phyloP scores from a whole-genome alignment of 2,888 invertebrate species.

The Trachelus troglodyta region DNA sequence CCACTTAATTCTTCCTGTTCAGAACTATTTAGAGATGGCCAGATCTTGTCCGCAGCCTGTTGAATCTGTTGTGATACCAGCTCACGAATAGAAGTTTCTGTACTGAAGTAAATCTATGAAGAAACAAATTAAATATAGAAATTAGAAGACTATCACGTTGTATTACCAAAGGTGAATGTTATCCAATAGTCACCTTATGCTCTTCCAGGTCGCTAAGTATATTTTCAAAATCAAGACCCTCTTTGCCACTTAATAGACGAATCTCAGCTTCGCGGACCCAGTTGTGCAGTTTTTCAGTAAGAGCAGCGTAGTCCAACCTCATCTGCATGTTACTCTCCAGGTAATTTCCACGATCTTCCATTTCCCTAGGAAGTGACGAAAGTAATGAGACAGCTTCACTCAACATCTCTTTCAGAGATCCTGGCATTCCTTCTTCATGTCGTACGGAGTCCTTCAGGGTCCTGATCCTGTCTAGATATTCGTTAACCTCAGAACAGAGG shows the following conservation, averaged over 20 bases:
- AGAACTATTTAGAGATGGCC: constrained; percentile 83
- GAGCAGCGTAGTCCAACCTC: constrained; percentile 80
- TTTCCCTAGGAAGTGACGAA: constrained; percentile 81
- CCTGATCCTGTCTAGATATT: constrained; percentile 77
- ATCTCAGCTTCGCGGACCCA: constrained; percentile 89
- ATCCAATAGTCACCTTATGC: constrained; percentile 72
- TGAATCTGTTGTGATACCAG: constrained; percentile 85
- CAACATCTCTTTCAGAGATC: constrained; percentile 83
- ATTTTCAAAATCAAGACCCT: constrained; percentile 90
- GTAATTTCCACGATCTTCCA: constrained; percentile 85
- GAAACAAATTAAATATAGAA: constrained; percentile 10
- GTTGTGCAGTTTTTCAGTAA: constrained; percentile 81
- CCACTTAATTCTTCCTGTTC: constrained; percentile 87
- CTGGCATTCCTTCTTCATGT: constrained; percentile 83
- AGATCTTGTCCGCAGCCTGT: constrained; percentile 87
- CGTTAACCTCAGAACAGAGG: constrained; percentile 76
- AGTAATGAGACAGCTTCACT: constrained; percentile 85
- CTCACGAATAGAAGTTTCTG: constrained; percentile 81
- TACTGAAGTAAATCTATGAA: constrained; percentile 78
- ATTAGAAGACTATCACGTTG: neutral
- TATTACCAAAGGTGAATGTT: neutral
- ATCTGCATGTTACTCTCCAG: constrained; percentile 81
- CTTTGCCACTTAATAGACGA: constrained; percentile 80
- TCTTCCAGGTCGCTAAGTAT: constrained; percentile 85
- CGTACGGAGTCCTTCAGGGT: constrained; percentile 78